Evolutionary conservation across 1,140 invertebrate species (phyloP).

Genomic region (Drusus annulatus): DNA sequence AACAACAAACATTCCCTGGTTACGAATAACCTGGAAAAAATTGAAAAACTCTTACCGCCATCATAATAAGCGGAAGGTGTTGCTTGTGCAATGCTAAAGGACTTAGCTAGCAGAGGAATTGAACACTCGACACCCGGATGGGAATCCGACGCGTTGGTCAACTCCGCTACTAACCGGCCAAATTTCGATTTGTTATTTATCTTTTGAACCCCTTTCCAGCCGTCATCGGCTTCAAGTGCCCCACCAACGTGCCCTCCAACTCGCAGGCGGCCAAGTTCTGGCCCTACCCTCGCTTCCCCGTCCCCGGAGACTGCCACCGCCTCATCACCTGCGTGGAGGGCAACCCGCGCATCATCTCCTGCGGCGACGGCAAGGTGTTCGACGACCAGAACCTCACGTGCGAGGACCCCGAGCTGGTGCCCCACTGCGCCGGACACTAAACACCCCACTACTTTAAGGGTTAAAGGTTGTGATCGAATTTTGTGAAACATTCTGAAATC

Average conservation of each 20-base stretch:
- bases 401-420: constrained; percentile 84
- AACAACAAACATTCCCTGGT: too few relatives aligned
- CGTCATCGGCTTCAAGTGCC: constrained; percentile 88
- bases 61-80: too few relatives aligned
- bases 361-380: constrained; percentile 89
- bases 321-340: constrained; percentile 92
- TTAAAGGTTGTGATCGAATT: too few relatives aligned
- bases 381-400: constrained; percentile 87
- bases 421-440: constrained; percentile 68
- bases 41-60: too few relatives aligned
- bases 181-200: background rate
- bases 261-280: constrained; percentile 88
- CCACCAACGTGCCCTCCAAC: constrained; percentile 84
- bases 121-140: too few relatives aligned
- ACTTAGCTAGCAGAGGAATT: too few relatives aligned
- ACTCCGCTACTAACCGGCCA: too few relatives aligned
- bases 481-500: too few relatives aligned
- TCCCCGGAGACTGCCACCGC: constrained; percentile 86
- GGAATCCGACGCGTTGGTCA: too few relatives aligned
- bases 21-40: too few relatives aligned
- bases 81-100: too few relatives aligned
- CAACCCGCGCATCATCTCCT: constrained; percentile 87
- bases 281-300: constrained; percentile 90
- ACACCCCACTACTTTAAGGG: background rate
- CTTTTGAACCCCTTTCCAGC: constrained; percentile 68